Evolutionary conservation across 2,797 vertebrate species (phyloP).

Genomic region (Gallinago stenura): DNA sequence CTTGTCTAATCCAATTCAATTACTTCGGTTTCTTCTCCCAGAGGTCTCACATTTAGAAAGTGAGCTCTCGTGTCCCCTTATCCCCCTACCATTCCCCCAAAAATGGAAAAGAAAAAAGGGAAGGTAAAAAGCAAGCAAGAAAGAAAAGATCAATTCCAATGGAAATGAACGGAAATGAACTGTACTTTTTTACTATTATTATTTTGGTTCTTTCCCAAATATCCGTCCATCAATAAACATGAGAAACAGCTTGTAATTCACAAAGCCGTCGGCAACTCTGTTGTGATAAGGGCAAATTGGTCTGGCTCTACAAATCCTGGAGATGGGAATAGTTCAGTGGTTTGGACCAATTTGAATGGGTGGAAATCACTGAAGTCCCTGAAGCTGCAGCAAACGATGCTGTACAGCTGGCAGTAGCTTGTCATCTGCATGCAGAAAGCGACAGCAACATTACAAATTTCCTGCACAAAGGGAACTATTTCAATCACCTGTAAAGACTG

Average conservation of each 20-base stretch:
- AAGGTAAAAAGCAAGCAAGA: neutral
- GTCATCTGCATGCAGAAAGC: conserved; percentile 60
- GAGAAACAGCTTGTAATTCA: conserved; percentile 76
- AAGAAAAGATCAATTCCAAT: conserved; percentile 39
- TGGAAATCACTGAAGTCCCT: conserved; percentile 55
- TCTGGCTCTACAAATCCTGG: conserved; percentile 58
- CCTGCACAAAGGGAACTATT: conserved; percentile 54
- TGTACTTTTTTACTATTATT: conserved; percentile 19
- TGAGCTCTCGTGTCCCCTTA: conserved; percentile 51
- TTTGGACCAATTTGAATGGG: conserved; percentile 70
- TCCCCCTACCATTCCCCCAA: neutral
- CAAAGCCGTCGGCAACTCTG: conserved; percentile 57
- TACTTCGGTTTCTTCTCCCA: conserved; percentile 76
- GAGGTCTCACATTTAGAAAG: conserved; percentile 74
- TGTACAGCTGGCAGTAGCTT: conserved; percentile 55
- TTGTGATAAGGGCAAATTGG: conserved; percentile 72
- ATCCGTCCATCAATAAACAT: conserved; percentile 79
- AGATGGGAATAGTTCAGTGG: conserved; percentile 68
- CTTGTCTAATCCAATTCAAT: conserved; percentile 83
- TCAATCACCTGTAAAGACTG: conserved; percentile 68
- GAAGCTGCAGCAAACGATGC: conserved; percentile 58
- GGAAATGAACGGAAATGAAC: conserved; percentile 67
- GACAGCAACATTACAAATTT: conserved; percentile 42
- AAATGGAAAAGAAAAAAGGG: neutral
- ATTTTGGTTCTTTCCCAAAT: conserved; percentile 72